Base-by-base conservation (phyloP, 1,140 invertebrate species). In the Calliopsis andreniformis region DNA sequence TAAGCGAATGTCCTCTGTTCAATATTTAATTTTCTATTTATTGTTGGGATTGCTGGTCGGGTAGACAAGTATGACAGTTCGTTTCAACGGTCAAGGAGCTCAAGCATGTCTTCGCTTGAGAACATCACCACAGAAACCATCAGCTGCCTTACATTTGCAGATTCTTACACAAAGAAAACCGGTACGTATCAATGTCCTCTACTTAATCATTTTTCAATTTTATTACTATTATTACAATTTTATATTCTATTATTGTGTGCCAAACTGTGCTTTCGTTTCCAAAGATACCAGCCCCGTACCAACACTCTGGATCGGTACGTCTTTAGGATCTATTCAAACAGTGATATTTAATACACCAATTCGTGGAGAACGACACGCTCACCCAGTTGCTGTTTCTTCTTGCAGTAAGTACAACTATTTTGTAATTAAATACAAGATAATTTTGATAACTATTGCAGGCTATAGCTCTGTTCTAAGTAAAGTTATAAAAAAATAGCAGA, bases 51-150 rank as follows among this genome's bases (percentile, higher is more conserved):
- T 93, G 95, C 94, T 94, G 95, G 95, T 92, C 95, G 94, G 89
- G 93, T 94, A 98, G 98, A 99, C 94, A 98, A 98, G 94, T 94
- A 97, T 93, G 98, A 99, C 93, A 97, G 95, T 90, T 97, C 97
- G 85, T 99, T 99, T 93, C 98, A 98, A 88, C 94, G 98, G 90
- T 99, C 98, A 85, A 95, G 98, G 87, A 98, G 97, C 91, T 98
- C 97, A 90, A 98, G 97, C 92, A 98, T 98, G 95, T 98, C 97
- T 81, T 99, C 98, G 92, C 93, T 99, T 89, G 98, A 99, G 93
- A 98, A 98, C 93, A 98, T 98, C 92, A 96, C 95, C 85, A 96
- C 96, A 85, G 98, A 99, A 94, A 96, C 98, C 89, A 96, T 99
- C 88, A 97, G 98, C 93, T 98, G 97, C 93, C 94, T 99, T 91